Percentiles rank a stretch among this genome's conserved stretches.
Evolutionary conservation across 2,797 vertebrate species (phyloP).

Genomic region (Staurois parvus): DNA sequence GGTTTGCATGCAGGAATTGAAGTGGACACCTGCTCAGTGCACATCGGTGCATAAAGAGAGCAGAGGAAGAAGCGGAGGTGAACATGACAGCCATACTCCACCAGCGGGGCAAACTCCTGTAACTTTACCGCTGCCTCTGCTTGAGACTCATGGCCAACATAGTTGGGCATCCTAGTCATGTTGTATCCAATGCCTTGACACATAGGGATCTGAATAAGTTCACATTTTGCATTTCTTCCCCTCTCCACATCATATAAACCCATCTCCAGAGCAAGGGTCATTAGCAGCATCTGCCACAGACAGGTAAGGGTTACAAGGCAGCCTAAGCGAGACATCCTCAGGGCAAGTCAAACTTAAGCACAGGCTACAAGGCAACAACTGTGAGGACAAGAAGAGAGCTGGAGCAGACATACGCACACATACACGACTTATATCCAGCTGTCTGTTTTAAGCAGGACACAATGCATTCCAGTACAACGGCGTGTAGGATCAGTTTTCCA

Average conservation of each 20-base stretch:
- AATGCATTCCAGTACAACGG: conserved; percentile 57
- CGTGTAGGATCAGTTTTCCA: conserved; percentile 50
- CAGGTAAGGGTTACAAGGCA: conserved; percentile 69
- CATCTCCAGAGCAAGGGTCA: conserved; percentile 84
- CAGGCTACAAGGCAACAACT: conserved; percentile 40
- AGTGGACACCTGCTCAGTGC: conserved; percentile 95
- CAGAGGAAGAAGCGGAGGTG: conserved; percentile 98
- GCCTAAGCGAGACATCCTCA: conserved; percentile 43
- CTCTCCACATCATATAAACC: conserved; percentile 88
- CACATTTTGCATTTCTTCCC: conserved; percentile 88
- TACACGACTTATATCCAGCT: conserved; percentile 58
- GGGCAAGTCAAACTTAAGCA: conserved; percentile 68
- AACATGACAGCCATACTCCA: conserved; percentile 93
- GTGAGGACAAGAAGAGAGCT: conserved; percentile 50
- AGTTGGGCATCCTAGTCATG: conserved; percentile 97
- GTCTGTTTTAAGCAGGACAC: conserved; percentile 57
- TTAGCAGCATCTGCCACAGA: conserved; percentile 82
- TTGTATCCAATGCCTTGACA: conserved; percentile 98
- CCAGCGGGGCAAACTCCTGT: conserved; percentile 92
- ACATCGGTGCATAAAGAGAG: conserved; percentile 98
- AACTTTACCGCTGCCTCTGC: conserved; percentile 93
- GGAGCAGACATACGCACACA: conserved; percentile 61
- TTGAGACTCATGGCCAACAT: conserved; percentile 93
- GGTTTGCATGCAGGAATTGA: conserved; percentile 96
- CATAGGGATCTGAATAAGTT: conserved; percentile 94